Base-by-base conservation (phyloP, 2,888 invertebrate species). In the Myopa testacea region DNA sequence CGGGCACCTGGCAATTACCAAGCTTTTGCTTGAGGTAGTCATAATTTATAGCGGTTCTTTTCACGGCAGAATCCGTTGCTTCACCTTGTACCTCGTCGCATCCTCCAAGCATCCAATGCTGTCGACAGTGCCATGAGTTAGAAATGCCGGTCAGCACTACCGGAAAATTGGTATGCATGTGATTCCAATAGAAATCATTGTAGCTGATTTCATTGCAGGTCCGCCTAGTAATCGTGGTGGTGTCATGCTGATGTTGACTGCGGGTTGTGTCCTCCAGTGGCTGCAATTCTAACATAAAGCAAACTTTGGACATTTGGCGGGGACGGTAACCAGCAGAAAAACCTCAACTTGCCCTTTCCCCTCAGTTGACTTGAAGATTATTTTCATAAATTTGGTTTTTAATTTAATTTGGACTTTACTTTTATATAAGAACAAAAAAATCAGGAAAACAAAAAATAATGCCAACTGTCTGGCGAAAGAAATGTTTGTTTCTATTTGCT, bases 1-100 rank as follows among this genome's bases (percentile, higher is more conserved):
- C 93, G 63, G 95, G 95, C 50, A 95, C 96, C 76, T 89, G 87
- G 71, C 92, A 90, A 76, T 92, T 87, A 62, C 94, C 94, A 87
- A 94, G 94, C 79, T 89, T 88, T 78, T 89, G 83, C 78, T 85
- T 87, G 77, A 95, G 90, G 86, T 92, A 93, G 79, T 93, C 90
- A 85, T 93, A 93, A 90, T 87, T 85, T 40, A 86, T 84, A 72
- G 26, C 78, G 65, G 69, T 12, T 14, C 52, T n/a, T 7, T n/a
- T 60, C 26, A 38, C 40, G 10, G 52, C 16, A 14, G 37, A 34
- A 6, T 60, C 4, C 34, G 60, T 4, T 60, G 19, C 10, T 37
- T 7, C 65, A 65, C 2, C 26, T 14, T 7, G 7, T 4, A 12
- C n/a, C 37, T 7, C 16, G 12, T 69, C 26, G 26, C 16, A 7